Evolutionary conservation across 2,113 vertebrate species (phyloP), one percentile per base, ranked within the genome.

Genomic region (Alligator sinensis): DNA sequence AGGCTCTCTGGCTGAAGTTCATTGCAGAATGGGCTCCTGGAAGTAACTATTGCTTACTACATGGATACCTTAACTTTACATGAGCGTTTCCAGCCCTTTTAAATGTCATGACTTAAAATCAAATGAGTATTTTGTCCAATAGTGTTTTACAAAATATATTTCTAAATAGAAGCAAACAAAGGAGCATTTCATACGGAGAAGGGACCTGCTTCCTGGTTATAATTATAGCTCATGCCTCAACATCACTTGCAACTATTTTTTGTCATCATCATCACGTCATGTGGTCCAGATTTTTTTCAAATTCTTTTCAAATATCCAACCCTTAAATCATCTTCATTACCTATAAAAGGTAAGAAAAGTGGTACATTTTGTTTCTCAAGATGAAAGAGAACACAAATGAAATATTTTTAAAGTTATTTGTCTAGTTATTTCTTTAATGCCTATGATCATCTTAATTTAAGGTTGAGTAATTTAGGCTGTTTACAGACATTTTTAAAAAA

Each of bases 91-190:
- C 88, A 57, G 72, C 47, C 54, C 76, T 93, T 95, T 91, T 85
- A 90, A 60, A 82, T 78, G 34, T 60, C 34, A 87, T 24, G 80
- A 72, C 47, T 82, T 88, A 78, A 78, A 82, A 92, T 88, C 3
- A 72, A 4, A 27, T 88, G 68, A 91, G 68, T 68, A 19, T 19
- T 94, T 96, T 63, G 82, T 95, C 91, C 93, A 47, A 47, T 91
- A 70, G 57, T 82, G 68, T 94, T 91, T 68, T 30, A 68, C 87
- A 90, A 85, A 77, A 54, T 58, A 60, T 34, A 76, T 47, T 47
- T 47, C 47, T 47, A 47, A 47, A 47, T 47, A 47, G 47, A 47
- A 47, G 47, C 16, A 54, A 34, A 34, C 27, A 96, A 93, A 95
- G 6, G 24, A 82, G 9, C 85, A 78, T 88, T 91, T 86, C 70